Conservation (phyloP, 1,140 invertebrate genomes). For the Ylistrum balloti region DNA sequence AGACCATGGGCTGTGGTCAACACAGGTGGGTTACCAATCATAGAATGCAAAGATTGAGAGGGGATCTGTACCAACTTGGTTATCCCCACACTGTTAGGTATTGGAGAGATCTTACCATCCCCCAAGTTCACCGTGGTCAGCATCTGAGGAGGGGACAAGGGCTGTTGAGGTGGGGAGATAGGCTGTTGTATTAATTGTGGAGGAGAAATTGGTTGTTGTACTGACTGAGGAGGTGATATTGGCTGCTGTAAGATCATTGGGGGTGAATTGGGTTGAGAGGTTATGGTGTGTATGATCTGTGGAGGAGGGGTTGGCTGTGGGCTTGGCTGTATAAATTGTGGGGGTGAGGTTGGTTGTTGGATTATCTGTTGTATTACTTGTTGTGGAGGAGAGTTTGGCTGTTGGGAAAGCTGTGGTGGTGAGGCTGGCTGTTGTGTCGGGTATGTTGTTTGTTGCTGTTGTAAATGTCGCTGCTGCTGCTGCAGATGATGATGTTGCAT, state of each 20-base stretch:
- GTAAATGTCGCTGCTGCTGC: conserved; percentile 72
- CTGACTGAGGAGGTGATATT: conserved; percentile 73
- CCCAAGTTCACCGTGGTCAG: conserved; percentile 43
- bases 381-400: conserved; percentile 54
- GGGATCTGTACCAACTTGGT: conserved; percentile 57
- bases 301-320: conserved; percentile 73
- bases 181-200: conserved; percentile 58
- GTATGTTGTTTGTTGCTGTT: conserved; percentile 69
- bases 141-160: conserved; percentile 56
- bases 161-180: conserved; percentile 68
- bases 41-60: conserved; percentile 42
- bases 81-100: not conserved
- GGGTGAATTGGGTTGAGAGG: conserved; percentile 10
- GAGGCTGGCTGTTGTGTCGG: conserved; percentile 73
- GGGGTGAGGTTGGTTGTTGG: conserved; percentile 68
- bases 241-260: conserved; percentile 58
- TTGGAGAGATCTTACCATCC: conserved; percentile 45
- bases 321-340: conserved; percentile 69
- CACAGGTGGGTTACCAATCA: conserved; percentile 51
- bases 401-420: conserved; percentile 61
- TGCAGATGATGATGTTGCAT: conserved; percentile 78
- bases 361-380: conserved; percentile 63
- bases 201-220: conserved; percentile 53
- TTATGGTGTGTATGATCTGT: conserved; percentile 58
- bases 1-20: conserved; percentile 67